A percentile compares a stretch with the other conserved stretches of the same genome.
Evolutionary conservation across 2,888 invertebrate species (phyloP).

Genomic region (Spodoptera picta): DNA sequence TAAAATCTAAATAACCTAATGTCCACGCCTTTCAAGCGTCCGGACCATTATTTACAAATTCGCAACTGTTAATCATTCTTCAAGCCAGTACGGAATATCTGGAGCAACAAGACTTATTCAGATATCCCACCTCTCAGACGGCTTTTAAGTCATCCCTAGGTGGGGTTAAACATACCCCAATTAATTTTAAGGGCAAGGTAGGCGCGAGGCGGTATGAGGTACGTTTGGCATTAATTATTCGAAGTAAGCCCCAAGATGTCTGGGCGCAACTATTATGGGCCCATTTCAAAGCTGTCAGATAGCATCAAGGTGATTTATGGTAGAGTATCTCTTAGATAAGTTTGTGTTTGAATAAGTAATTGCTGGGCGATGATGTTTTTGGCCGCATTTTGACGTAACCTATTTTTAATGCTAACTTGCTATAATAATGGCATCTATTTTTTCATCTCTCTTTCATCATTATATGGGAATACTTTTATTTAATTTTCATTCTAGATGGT

Average conservation of each 20-base stretch:
- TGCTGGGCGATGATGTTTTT: slow-evolving; percentile 42
- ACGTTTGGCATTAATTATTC: slow-evolving; percentile 60
- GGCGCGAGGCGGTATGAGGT: slow-evolving; percentile 39
- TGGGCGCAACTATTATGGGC: slow-evolving; percentile 57
- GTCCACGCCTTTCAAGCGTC: too few relatives aligned
- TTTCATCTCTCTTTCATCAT: too few relatives aligned
- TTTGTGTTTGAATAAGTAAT: slow-evolving; percentile 57
- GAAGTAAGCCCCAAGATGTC: slow-evolving; percentile 56
- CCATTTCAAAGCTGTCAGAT: slow-evolving; percentile 62
- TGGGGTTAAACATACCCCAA: slow-evolving; percentile 58
- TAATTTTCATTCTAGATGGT: too few relatives aligned
- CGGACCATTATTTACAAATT: background rate
- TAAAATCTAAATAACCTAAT: too few relatives aligned
- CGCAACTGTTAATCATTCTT: background rate
- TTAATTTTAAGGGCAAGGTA: slow-evolving; percentile 59
- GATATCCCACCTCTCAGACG: slow-evolving; percentile 36
- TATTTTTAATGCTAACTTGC: slow-evolving; percentile 3
- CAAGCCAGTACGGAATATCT: slow-evolving; percentile 15
- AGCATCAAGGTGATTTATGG: slow-evolving; percentile 60
- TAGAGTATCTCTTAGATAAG: slow-evolving; percentile 53
- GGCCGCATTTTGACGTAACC: slow-evolving; percentile 13
- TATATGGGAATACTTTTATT: too few relatives aligned
- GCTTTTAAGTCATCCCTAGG: slow-evolving; percentile 42
- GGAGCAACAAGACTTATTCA: slow-evolving; percentile 14
- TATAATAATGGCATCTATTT: background rate